Conservation (phyloP, 2,113 vertebrate species). For the Thalassarche chlororhynchos region DNA sequence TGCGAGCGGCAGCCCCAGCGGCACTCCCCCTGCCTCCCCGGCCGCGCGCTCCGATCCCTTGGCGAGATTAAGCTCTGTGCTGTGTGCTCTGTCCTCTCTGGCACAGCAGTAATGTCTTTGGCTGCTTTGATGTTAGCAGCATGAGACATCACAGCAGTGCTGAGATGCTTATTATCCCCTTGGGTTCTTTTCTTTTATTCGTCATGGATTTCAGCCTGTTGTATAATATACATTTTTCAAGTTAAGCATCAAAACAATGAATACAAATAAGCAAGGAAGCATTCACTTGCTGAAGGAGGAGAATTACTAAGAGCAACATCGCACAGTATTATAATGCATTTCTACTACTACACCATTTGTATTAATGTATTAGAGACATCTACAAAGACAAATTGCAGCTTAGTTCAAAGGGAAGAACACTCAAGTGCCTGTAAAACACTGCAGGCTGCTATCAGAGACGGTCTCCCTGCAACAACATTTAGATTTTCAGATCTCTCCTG, state of each 20-base stretch:
- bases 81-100: background rate
- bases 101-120: background rate
- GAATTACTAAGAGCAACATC: constrained; percentile 32
- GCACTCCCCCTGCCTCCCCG: too few relatives aligned
- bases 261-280: constrained; percentile 39
- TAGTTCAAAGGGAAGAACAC: constrained; percentile 33
- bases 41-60: fast-evolving
- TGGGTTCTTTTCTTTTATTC: constrained; percentile 35
- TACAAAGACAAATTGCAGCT: constrained; percentile 43
- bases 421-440: background rate
- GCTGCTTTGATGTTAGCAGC: constrained; percentile 15
- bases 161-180: constrained; percentile 41
- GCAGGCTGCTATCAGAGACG: background rate
- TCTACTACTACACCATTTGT: constrained; percentile 1
- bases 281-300: constrained; percentile 16
- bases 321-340: background rate
- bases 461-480: background rate
- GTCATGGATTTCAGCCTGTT: constrained; percentile 31
- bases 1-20: fast-evolving
- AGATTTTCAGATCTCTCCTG: background rate
- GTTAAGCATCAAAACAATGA: constrained; percentile 68
- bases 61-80: fast-evolving
- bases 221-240: constrained; percentile 49
- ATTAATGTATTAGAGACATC: constrained; percentile 26
- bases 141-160: background rate